phyloP scores from a whole-genome alignment of 2,113 vertebrate genomes.

The Copsychus sechellarum region DNA sequence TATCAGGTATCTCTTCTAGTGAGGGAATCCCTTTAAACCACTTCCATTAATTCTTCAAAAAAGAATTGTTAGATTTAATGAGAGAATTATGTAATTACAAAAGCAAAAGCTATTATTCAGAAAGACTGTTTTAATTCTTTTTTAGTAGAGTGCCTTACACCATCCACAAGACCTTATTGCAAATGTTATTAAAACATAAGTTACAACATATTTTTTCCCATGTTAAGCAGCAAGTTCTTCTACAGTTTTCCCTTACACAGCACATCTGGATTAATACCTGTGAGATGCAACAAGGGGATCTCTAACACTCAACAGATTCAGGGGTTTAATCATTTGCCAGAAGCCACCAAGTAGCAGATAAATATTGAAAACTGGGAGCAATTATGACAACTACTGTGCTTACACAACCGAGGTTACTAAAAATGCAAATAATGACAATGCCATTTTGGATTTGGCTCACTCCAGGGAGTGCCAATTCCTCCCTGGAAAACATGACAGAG shows the following conservation, averaged over 20 bases:
- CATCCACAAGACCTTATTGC: background rate
- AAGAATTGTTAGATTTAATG: background rate
- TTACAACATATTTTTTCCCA: background rate
- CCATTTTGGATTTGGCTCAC: background rate
- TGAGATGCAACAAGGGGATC: background rate
- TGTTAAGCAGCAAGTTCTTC: background rate
- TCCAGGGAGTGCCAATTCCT: background rate
- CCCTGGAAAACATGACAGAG: background rate
- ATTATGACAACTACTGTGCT: rapidly evolving
- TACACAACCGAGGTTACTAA: background rate
- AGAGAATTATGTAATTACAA: background rate
- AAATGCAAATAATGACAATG: background rate
- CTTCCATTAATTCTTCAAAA: background rate
- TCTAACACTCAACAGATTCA: background rate
- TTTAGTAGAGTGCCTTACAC: background rate
- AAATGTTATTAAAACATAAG: background rate
- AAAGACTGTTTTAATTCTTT: background rate
- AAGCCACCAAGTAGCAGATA: background rate
- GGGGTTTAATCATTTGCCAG: background rate
- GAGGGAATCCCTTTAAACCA: background rate
- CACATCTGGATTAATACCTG: background rate
- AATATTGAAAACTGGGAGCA: background rate
- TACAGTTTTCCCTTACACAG: background rate
- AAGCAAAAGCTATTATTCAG: background rate
- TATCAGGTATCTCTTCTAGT: background rate